Percentiles rank a stretch among this genome's conserved stretches.
Evolutionary conservation across 2,797 vertebrate species (phyloP).

Genomic region (Pyrocephalus nanus): DNA sequence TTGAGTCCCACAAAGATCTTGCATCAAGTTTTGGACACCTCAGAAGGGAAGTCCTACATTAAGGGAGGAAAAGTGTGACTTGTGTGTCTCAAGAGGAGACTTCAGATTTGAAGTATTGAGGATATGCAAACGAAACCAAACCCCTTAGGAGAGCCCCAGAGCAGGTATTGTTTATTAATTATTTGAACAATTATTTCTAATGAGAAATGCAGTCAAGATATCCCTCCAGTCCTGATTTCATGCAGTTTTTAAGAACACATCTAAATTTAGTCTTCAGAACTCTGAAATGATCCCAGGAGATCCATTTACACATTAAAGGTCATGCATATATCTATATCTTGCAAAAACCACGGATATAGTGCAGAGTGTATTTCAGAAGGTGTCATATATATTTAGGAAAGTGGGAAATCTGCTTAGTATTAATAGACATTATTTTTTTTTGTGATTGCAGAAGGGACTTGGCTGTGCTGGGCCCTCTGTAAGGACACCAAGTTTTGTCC

Average conservation of each 20-base stretch:
- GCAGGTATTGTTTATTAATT: background rate
- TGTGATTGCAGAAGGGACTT: background rate
- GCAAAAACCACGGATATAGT: fast-evolving
- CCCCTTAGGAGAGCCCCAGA: background rate
- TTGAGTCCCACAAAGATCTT: conserved; percentile 27
- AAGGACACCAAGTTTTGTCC: fast-evolving
- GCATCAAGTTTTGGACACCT: background rate
- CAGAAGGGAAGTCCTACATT: background rate
- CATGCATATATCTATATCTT: too few species aligned
- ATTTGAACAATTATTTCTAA: background rate
- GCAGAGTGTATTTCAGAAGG: background rate
- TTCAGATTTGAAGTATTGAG: background rate
- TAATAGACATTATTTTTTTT: fast-evolving
- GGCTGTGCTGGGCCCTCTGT: background rate
- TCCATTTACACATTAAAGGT: too few species aligned
- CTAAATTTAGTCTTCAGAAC: too few species aligned
- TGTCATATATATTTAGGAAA: background rate
- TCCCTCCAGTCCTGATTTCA: too few species aligned
- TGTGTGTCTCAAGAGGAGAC: background rate
- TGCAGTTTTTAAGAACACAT: too few species aligned
- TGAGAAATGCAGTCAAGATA: background rate
- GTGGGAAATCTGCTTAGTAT: background rate
- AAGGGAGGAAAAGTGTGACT: background rate
- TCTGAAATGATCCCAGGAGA: too few species aligned
- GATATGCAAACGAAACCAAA: background rate